Base-by-base conservation (phyloP, 2,888 invertebrate species). In the Plebejus argus region DNA sequence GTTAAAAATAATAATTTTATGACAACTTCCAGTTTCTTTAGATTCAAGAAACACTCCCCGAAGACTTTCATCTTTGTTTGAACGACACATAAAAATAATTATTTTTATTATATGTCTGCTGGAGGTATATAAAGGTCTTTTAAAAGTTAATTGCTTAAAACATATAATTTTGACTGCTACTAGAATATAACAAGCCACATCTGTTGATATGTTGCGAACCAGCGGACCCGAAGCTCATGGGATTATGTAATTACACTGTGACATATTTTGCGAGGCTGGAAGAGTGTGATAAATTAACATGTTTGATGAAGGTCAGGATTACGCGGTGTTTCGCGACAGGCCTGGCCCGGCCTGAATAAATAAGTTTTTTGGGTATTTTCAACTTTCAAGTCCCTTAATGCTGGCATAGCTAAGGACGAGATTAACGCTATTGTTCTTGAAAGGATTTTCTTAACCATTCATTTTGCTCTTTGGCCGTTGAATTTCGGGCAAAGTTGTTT, bases 241-340 rank as follows among this genome's bases (percentile, higher is more conserved):
- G 28, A 66, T 18, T 53, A 74, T 1, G 6, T 23, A 49, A 72
- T 72, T 49, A 20, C 10, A 10, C 72, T 15, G 39, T 72, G 72
- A 53, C 74, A 74, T 74, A 74, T 23, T 74, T 74, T 53, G 23
- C 28, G 74, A 28, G 3, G 45, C 12, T 72, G 20, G 10, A 15
- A 45, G 72, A 72, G 74, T 74, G 53, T 74, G 53, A 74, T 74
- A 53, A 74, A 74, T 74, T 74, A 74, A 28, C 18, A 74, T 23
- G 23, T 49, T 74, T 74, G 53, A 74, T 74, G 15, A 23, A 74
- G 74, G 74, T 74, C 74, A 53, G 53, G 49, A 49, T 49, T 49
- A 74, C 49, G 53, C 53, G 28, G 28, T 49, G 49, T 49, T 49
- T 20, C 49, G 20, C 23, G 74, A 74, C 74, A 74, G 72, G 45